A percentile compares a stretch with the other conserved stretches of the same genome.
phyloP scores from a whole-genome alignment of 2,888 invertebrate genomes.

The Galerucella nymphaeae region DNA sequence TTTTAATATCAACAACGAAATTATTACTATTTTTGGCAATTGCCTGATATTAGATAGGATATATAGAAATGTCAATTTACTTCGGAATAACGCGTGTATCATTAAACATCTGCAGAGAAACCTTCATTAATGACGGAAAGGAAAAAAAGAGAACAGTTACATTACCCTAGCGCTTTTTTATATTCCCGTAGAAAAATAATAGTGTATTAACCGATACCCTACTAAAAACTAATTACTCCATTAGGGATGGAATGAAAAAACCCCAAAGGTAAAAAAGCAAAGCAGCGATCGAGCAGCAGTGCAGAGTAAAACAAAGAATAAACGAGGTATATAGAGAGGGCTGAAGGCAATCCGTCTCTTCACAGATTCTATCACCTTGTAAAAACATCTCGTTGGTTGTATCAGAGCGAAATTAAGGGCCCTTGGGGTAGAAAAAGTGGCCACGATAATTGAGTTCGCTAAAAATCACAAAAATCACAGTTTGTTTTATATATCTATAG shows the following conservation, averaged over 20 bases:
- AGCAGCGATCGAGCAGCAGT: constrained; percentile 13
- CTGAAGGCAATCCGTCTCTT: constrained; percentile 10
- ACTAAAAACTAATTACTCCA: constrained; percentile 41
- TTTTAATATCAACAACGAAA: not conserved
- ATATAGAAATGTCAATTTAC: too few relatives aligned
- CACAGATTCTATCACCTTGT: constrained; percentile 48
- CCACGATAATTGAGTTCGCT: constrained; percentile 59
- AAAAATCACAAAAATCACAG: constrained; percentile 61
- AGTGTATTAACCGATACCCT: not conserved
- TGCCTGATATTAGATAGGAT: too few relatives aligned
- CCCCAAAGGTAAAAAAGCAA: constrained; percentile 40
- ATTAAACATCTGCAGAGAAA: too few relatives aligned
- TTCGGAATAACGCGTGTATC: too few relatives aligned
- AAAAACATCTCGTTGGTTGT: constrained; percentile 50
- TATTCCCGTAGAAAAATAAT: constrained; percentile 5
- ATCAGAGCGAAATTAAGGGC: constrained; percentile 45
- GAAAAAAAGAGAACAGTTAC: not conserved
- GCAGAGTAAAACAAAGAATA: constrained; percentile 12
- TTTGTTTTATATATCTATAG: constrained; percentile 23
- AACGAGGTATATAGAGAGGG: constrained; percentile 6
- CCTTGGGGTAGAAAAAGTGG: constrained; percentile 53
- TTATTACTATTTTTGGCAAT: not conserved
- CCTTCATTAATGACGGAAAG: not conserved
- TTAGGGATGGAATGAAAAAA: constrained; percentile 37
- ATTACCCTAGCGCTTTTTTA: not conserved